A percentile compares a stretch with the other conserved stretches of the same genome.
phyloP scores from a whole-genome alignment of 2,888 invertebrate genomes.

The Alitta virens region DNA sequence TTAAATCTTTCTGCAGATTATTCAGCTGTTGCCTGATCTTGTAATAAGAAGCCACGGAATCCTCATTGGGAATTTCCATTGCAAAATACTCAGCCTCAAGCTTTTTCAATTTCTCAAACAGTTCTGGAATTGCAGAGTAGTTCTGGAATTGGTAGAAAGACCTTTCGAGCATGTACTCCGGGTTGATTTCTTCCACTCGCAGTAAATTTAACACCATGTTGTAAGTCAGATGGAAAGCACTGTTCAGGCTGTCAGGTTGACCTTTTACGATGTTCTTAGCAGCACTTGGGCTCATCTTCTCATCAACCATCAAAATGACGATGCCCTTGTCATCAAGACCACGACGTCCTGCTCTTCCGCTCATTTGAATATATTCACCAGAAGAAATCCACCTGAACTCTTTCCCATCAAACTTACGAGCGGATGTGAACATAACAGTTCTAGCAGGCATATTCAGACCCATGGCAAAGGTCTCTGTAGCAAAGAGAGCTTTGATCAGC shows the following conservation, averaged over 20 bases:
- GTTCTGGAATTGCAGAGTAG: constrained; percentile 86
- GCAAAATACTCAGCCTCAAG: constrained; percentile 41
- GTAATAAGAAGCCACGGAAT: constrained; percentile 77
- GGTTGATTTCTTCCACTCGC: constrained; percentile 98
- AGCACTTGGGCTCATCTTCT: constrained; percentile 72
- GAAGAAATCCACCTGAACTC: constrained; percentile 92
- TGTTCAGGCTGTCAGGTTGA: constrained; percentile 93
- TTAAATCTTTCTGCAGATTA: constrained; percentile 71
- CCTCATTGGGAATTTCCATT: constrained; percentile 69
- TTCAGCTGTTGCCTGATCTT: constrained; percentile 80
- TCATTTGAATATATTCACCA: constrained; percentile 99
- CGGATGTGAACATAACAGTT: constrained; percentile 94
- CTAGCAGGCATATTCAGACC: constrained; percentile 99
- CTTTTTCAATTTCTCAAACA: constrained; percentile 65
- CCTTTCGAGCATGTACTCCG: constrained; percentile 97
- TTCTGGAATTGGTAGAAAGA: constrained; percentile 99
- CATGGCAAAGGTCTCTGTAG: constrained; percentile 99
- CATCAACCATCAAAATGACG: constrained; percentile 97
- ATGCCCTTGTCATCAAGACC: constrained; percentile 94
- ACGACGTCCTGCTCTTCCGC: constrained; percentile 94
- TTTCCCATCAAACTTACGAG: constrained; percentile 95
- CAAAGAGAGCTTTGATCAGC: constrained; percentile 95
- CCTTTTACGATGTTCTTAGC: constrained; percentile 68
- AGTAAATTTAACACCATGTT: constrained; percentile 97
- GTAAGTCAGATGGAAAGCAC: constrained; percentile 98